These are phyloP conservation scores for Phoenoteleia sp. DNA, from an alignment of 2,888 invertebrate species.

Conservation along the genomic window DNA sequence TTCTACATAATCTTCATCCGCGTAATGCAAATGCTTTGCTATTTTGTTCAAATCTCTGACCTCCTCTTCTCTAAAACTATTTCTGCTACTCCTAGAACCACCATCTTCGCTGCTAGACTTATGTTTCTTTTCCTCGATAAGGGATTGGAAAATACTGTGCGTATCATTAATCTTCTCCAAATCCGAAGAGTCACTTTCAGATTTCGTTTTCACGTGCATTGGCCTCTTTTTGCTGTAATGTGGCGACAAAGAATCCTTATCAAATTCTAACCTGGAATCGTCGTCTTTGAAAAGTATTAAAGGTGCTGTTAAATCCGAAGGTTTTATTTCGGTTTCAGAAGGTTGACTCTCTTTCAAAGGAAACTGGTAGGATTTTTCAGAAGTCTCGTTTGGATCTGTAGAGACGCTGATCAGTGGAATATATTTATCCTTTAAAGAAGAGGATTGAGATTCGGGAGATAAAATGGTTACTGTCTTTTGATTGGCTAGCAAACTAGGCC, in stretches of 20 bases:
- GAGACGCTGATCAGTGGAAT: slow-evolving; percentile 60
- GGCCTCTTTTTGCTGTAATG: slow-evolving; percentile 30
- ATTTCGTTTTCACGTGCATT: slow-evolving; percentile 60
- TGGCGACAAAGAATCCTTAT: slow-evolving; percentile 46
- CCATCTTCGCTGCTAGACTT: slow-evolving; percentile 43
- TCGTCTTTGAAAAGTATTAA: slow-evolving; percentile 43
- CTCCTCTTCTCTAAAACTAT: slow-evolving; percentile 13
- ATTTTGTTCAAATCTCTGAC: slow-evolving; percentile 38
- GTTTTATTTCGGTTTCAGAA: slow-evolving; percentile 58
- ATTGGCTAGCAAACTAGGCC: slow-evolving; percentile 4
- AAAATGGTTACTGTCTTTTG: slow-evolving; percentile 83
- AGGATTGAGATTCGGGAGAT: slow-evolving; percentile 75
- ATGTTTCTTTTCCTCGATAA: slow-evolving; percentile 57
- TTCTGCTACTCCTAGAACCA: not conserved
- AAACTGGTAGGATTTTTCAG: slow-evolving; percentile 24
- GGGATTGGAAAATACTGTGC: slow-evolving; percentile 63
- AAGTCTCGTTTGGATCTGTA: slow-evolving; percentile 35
- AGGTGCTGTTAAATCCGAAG: slow-evolving; percentile 42
- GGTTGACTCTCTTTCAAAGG: slow-evolving; percentile 12
- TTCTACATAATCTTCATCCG: slow-evolving; percentile 44
- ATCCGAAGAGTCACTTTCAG: slow-evolving; percentile 68
- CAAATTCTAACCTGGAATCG: slow-evolving; percentile 8
- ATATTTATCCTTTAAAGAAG: slow-evolving; percentile 33
- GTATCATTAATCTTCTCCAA: slow-evolving; percentile 66
- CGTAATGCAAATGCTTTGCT: slow-evolving; percentile 43